Base-by-base conservation (phyloP, 2,113 vertebrate genomes). In the Choloepus hoffmanni region DNA sequence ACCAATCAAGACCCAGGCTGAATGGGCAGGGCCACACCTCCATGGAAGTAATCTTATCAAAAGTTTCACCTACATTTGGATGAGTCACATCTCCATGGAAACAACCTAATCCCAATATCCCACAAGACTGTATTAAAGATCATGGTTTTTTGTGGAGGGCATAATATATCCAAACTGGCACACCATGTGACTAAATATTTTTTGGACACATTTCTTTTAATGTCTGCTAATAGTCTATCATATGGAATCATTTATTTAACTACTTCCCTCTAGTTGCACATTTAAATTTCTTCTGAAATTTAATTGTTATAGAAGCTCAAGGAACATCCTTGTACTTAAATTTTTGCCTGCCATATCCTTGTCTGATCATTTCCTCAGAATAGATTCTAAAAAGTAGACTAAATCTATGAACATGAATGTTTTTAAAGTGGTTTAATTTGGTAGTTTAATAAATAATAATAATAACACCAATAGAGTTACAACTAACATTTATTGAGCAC, bases 231-330 rank as follows among this genome's bases (percentile, higher is more conserved):
- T 28, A n/a, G 16, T 50, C 63, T 6, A 72, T 62, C n/a, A 88
- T 33, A 76, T 3, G 36, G 11, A 88, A 45, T 45, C n/a, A 77
- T 45, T 84, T 70, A 88, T 26, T 83, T 70, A 79, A 63, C 21
- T 73, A 74, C 58, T 87, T 92, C 68, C 12, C 53, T 36, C 43
- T 77, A 63, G 2, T 63, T 63, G 6, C 26, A 83, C 53, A 68
- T 19, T 50, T 68, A 89, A 81, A 26, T 55, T 79, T 68, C 68
- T 89, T n/a, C 94, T 82, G 74, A 86, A 88, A 70, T 84, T 8
- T 89, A 19, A 62, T 55, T 84, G 74, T 89, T 89, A 53, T 76
- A 26, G 19, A 77, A 50, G n/a, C 76, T 92, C 53, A 85, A 60
- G n/a, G 18, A 84, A 84, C 11, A 45, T 36, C 9, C 50, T 78